Conservation (phyloP, 2,797 vertebrate genomes). For the Psittacula derbiana region DNA sequence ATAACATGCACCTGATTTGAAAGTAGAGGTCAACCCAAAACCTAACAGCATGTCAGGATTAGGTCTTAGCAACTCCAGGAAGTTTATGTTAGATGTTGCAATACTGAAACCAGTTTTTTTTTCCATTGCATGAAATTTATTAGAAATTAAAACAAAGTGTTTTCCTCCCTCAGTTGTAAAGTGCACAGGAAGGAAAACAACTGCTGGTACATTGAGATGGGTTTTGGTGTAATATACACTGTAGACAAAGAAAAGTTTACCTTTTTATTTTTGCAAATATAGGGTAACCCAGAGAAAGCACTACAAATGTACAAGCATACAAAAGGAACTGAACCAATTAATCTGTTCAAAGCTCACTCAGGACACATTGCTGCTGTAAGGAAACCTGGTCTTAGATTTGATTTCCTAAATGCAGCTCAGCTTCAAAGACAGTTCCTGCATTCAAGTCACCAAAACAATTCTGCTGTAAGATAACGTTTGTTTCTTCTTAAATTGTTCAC, state of each 20-base stretch:
- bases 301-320: background rate
- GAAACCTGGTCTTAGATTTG: background rate
- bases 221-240: background rate
- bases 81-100: background rate
- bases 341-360: background rate
- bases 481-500: background rate
- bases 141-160: background rate
- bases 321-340: background rate
- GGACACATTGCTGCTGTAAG: background rate
- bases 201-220: accelerated
- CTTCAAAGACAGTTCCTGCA: background rate
- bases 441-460: background rate
- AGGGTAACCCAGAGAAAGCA: background rate
- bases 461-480: background rate
- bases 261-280: background rate
- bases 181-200: accelerated
- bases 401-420: background rate
- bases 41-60: background rate
- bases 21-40: background rate
- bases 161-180: background rate
- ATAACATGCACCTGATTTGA: background rate
- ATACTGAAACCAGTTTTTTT: background rate
- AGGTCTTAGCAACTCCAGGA: background rate
- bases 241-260: background rate
- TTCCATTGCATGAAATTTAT: background rate